Conservation (phyloP, 2,888 invertebrate species). For the Gymnosoma rotundatum region DNA sequence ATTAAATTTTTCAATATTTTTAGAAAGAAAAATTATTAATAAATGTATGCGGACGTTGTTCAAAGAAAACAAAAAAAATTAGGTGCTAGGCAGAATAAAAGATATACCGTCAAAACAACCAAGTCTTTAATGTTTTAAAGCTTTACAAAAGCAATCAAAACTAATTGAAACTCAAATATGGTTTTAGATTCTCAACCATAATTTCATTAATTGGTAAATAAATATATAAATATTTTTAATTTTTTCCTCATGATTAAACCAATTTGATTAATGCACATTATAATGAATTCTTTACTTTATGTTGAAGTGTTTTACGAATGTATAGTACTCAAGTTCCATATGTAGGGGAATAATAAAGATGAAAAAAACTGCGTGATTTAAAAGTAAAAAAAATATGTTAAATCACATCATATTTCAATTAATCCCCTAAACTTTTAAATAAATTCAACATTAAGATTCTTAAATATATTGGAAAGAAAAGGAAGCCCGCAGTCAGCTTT, state of each 20-base stretch:
- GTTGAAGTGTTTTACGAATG: conserved; percentile 5
- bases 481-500: not conserved
- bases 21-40: too few relatives aligned
- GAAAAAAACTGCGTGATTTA: too few relatives aligned
- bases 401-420: conserved; percentile 67
- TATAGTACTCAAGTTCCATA: conserved; percentile 14
- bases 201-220: too few relatives aligned
- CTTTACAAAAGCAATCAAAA: too few relatives aligned
- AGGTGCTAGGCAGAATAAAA: too few relatives aligned
- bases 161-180: too few relatives aligned
- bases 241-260: conserved; percentile 53
- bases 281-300: not conserved
- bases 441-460: conserved; percentile 31
- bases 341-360: not conserved
- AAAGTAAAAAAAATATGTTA: conserved; percentile 34
- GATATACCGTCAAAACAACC: too few relatives aligned
- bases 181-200: too few relatives aligned
- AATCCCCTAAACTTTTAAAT: conserved; percentile 42
- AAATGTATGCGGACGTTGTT: too few relatives aligned
- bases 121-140: too few relatives aligned
- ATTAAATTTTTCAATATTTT: too few relatives aligned
- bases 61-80: too few relatives aligned
- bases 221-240: not conserved
- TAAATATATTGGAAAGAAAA: not conserved
- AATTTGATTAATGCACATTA: conserved; percentile 55